A percentile compares a stretch with the other conserved stretches of the same genome.
phyloP scores from a whole-genome alignment of 2,888 invertebrate species.

The Cheilosia pagana region DNA sequence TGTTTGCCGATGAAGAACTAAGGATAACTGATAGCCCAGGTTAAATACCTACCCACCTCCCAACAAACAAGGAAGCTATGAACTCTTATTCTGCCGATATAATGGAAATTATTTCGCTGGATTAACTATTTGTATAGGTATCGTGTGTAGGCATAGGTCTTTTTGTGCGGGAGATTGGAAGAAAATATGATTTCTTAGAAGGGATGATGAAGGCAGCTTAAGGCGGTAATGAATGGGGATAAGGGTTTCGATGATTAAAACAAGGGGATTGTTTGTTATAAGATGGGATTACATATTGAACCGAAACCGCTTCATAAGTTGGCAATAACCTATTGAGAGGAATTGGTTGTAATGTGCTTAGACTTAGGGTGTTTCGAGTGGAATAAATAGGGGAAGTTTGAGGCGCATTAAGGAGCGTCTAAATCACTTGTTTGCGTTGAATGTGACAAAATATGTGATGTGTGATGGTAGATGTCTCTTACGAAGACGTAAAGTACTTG shows the following conservation, averaged over 20 bases:
- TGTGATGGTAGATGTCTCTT: too few species aligned
- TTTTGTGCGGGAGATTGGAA: neutral
- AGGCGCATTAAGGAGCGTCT: too few species aligned
- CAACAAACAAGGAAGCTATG: slow-evolving; percentile 32
- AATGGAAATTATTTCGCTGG: slow-evolving; percentile 53
- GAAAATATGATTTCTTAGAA: slow-evolving; percentile 22
- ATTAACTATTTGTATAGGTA: slow-evolving; percentile 17
- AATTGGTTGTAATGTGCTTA: too few species aligned
- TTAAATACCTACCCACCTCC: slow-evolving; percentile 23
- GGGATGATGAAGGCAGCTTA: slow-evolving; percentile 40
- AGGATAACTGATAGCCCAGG: slow-evolving; percentile 44
- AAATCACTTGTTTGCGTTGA: too few species aligned
- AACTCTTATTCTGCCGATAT: slow-evolving; percentile 12
- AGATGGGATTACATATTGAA: neutral
- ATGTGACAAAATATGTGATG: too few species aligned
- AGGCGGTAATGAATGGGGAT: slow-evolving; percentile 51
- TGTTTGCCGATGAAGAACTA: slow-evolving; percentile 43
- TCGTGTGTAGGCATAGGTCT: neutral
- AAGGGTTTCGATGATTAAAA: slow-evolving; percentile 24
- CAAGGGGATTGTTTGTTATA: slow-evolving; percentile 39
- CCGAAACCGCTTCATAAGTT: too few species aligned
- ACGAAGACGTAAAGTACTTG: too few species aligned
- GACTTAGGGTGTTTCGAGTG: too few species aligned
- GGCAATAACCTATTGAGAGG: too few species aligned
- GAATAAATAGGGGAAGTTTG: too few species aligned